Evolutionary conservation across 2,888 invertebrate genomes (phyloP), one percentile per base, ranked within the genome.

Genomic region (Lysandra coridon): DNA sequence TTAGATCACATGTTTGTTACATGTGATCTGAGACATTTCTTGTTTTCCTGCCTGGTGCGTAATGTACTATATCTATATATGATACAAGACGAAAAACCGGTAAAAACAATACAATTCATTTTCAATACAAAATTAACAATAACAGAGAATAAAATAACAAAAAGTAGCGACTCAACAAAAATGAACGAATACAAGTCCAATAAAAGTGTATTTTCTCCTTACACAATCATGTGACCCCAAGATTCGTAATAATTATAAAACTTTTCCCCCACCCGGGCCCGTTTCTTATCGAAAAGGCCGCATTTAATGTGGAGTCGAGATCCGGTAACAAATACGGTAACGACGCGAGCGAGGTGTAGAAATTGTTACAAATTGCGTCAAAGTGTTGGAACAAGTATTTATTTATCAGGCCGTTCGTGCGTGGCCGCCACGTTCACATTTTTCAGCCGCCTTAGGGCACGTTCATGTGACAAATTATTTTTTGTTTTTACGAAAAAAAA

Each of bases 341-440:
- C 75, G 75, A 53, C 75, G 75, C 75, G 23, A 74, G n/a, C 44
- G 49, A 75, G 75, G 75, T 49, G 81, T 81, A 84, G 85, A 84
- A 85, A 88, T 90, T 88, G 89, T 88, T 86, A 89, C 87, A 88
- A 88, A 90, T 89, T 85, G 88, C 85, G 85, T 83, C 84, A 83
- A 85, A 87, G 84, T 84, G 86, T 82, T 82, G 81, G 78, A 81
- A 79, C 80, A 79, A 44, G 77, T 79, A 49, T 75, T 75, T 75
- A 75, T 75, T 75, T 75, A 75, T 75, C 53, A 75, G 30, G 49
- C 53, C 53, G 53, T 30, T 49, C 75, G 75, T 49, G 75, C 53
- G 75, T 75, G 49, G 49, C 75, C 44, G 53, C 75, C 23, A 12
- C 23, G 75, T 44, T 74, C 74, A 44, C 74, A 74, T 40, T 74